Evolutionary conservation across 2,113 vertebrate genomes (phyloP).

Genomic region (Cryptomyrus ogoouensis): DNA sequence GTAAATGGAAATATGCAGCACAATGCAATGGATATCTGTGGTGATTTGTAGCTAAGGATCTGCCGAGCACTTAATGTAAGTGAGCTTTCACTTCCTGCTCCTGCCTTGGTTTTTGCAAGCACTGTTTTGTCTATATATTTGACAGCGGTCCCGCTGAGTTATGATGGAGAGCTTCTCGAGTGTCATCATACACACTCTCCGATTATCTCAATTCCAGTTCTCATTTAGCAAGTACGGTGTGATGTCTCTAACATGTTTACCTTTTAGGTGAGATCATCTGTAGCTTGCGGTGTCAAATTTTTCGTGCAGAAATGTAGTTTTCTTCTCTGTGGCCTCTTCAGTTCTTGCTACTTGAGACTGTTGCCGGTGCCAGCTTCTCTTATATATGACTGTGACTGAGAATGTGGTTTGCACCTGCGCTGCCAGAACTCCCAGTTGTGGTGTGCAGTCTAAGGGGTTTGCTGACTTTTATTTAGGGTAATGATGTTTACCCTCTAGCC

Average conservation of each 20-base stretch:
- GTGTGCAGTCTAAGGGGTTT: background rate
- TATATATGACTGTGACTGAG: background rate
- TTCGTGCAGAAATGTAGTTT: background rate
- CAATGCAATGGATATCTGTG: background rate
- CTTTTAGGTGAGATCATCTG: background rate
- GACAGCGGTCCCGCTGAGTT: background rate
- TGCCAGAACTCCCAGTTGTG: background rate
- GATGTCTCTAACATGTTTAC: background rate
- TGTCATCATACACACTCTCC: background rate
- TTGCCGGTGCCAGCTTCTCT: background rate
- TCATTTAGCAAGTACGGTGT: background rate
- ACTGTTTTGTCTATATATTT: background rate
- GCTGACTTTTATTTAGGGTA: background rate
- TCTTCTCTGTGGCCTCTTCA: background rate
- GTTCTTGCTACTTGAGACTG: background rate
- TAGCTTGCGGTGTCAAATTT: background rate
- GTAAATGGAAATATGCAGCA: background rate
- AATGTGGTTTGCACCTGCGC: background rate
- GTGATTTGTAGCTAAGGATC: conserved; percentile 1
- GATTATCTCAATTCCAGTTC: background rate
- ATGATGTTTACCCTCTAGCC: background rate
- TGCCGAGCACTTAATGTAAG: background rate
- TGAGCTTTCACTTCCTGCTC: background rate
- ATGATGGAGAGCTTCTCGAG: background rate
- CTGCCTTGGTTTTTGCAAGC: background rate